phyloP scores from a whole-genome alignment of 2,113 vertebrate species.

The Pardalotus punctatus region DNA sequence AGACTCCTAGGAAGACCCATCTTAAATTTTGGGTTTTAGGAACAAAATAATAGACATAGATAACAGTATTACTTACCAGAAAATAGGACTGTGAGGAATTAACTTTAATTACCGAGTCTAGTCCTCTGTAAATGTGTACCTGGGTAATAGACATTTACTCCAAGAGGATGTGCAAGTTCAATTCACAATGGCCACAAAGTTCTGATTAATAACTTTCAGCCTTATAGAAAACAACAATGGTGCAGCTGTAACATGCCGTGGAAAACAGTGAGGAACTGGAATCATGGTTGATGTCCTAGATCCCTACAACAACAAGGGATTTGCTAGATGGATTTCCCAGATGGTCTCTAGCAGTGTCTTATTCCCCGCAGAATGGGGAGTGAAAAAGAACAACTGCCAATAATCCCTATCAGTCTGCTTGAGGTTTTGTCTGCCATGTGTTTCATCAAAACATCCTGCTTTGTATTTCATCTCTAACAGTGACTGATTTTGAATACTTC shows the following conservation, averaged over 20 bases:
- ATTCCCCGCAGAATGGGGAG: neutral
- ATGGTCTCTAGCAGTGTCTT: constrained; percentile 26
- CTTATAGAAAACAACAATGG: neutral
- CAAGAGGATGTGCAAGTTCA: neutral
- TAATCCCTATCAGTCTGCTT: constrained; percentile 22
- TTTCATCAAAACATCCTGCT: constrained; percentile 21
- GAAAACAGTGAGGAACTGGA: neutral
- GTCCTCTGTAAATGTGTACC: neutral
- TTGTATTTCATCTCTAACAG: neutral
- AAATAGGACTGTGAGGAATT: neutral
- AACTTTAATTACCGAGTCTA: neutral
- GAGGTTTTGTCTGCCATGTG: constrained; percentile 28
- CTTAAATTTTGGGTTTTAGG: neutral
- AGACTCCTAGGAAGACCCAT: neutral
- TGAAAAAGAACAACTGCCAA: constrained; percentile 32
- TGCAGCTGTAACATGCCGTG: neutral
- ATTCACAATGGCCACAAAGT: neutral
- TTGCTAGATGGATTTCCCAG: constrained; percentile 40
- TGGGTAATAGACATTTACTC: neutral
- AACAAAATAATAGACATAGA: neutral
- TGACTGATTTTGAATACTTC: neutral
- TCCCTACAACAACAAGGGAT: constrained; percentile 1
- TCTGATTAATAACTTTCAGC: neutral
- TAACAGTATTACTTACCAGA: neutral
- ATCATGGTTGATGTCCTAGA: neutral